Base-by-base conservation (phyloP, 2,113 vertebrate species). In the Sciurus niger region DNA sequence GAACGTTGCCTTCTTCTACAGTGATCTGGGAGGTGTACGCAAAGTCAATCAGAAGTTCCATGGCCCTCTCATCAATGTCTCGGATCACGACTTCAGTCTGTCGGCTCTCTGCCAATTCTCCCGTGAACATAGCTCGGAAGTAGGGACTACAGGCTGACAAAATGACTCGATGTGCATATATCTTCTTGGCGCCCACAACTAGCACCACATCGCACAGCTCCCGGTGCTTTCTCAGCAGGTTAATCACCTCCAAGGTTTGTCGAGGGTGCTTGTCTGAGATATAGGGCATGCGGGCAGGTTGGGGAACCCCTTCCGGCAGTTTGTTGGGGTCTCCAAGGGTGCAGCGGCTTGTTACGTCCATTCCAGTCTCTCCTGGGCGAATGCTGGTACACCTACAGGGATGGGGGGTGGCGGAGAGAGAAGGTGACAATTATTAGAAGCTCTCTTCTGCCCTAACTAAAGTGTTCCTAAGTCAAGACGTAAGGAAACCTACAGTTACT, bases 291-390 rank as follows among this genome's bases (percentile, higher is more conserved):
- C 99, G 99, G 68, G 99, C 99, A 6, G 99, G 99, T 98, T 99
- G 99, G 34, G 99, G 99, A 96, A 99, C 99, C 95, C 99, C 99
- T 98, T 99, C 99, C 7, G 99, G 99, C 87, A 99, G 99, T 97
- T 99, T 99, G 98, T 99, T 99, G 98, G 99, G 99, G 99, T 99
- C 99, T 98, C 99, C 99, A 48, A 99, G 99, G 84, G 99, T 99
- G 98, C 99, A 99, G 97, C 99, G 99, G 98, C 99, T 99, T 96
- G 99, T 99, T 98, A 99, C 99, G 90, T 99, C 99, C 99, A 99
- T 99, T 99, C 99, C 99, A 98, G 99, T 99, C 99, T 99, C 99
- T 97, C 98, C 99, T 99, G 99, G 99, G 96, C 99, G 99, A 99
- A 99, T 99, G 96, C 98, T 99, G 98, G 99, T 98, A 98, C 99